These are phyloP conservation scores for Muscina levida DNA, from an alignment of 2,888 invertebrate genomes.

Conservation along the genomic window DNA sequence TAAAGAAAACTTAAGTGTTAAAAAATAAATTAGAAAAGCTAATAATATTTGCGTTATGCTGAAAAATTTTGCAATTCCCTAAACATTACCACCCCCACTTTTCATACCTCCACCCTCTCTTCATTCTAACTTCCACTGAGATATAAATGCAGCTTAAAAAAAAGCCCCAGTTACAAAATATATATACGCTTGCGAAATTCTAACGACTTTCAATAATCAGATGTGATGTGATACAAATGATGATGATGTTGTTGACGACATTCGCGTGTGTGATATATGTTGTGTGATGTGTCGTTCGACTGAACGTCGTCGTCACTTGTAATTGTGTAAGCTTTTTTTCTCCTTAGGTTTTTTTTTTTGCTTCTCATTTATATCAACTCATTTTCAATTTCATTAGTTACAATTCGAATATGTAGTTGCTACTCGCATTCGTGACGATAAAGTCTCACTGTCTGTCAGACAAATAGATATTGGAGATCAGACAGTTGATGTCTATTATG, in stretches of 20 bases:
- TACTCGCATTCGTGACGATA: constrained; percentile 42
- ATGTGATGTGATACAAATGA: constrained; percentile 4
- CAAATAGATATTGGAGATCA: constrained; percentile 49
- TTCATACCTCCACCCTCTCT: background rate
- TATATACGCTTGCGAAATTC: too few relatives aligned
- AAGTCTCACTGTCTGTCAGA: constrained; percentile 53
- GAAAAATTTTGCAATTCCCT: too few relatives aligned
- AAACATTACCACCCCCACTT: background rate
- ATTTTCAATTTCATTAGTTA: constrained; percentile 34
- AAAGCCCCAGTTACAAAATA: background rate
- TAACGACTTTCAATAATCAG: constrained; percentile 4
- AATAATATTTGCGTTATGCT: too few relatives aligned
- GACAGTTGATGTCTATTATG: constrained; percentile 31
- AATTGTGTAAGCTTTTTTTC: too few relatives aligned
- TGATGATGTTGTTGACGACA: background rate
- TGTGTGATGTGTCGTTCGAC: constrained; percentile 8
- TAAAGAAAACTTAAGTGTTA: too few relatives aligned
- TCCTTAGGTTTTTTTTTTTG: constrained; percentile 2
- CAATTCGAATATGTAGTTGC: background rate
- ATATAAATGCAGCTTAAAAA: background rate
- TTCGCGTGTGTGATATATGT: constrained; percentile 17
- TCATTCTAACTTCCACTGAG: background rate
- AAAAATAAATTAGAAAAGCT: too few relatives aligned
- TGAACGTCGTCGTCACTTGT: background rate
- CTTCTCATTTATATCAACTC: constrained; percentile 12